phyloP scores from a whole-genome alignment of 2,797 vertebrate species.

The Poecile montanus region DNA sequence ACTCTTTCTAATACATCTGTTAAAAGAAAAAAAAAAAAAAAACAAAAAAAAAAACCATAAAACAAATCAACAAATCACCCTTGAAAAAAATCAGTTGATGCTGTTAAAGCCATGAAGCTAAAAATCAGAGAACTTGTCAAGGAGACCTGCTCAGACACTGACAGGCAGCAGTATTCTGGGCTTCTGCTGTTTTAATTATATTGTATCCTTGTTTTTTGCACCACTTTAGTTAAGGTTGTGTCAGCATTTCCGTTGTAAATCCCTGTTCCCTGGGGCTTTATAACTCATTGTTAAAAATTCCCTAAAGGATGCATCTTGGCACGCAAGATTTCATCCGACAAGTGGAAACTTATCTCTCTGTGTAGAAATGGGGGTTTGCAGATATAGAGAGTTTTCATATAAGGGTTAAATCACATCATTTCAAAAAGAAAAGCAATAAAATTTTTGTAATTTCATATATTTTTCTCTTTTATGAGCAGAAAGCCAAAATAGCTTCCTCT shows the following conservation, averaged over 20 bases:
- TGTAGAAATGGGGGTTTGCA: background rate
- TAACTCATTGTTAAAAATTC: background rate
- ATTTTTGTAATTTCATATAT: background rate
- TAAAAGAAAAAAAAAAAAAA: background rate
- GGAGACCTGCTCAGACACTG: conserved; percentile 41
- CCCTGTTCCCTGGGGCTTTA: conserved; percentile 9
- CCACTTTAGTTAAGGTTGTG: conserved; percentile 34
- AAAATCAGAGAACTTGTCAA: conserved; percentile 44
- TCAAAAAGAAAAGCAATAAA: background rate
- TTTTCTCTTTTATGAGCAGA: background rate
- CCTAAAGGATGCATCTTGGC: background rate
- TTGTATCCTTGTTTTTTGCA: background rate
- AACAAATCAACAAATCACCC: background rate
- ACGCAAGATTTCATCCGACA: background rate
- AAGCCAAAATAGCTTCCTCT: conserved; percentile 3
- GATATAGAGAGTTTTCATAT: background rate
- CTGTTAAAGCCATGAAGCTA: conserved; percentile 4
- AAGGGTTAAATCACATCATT: background rate
- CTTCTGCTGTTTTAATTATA: conserved; percentile 67
- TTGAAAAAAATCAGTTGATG: background rate
- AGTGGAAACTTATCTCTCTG: background rate
- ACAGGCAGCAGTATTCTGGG: background rate
- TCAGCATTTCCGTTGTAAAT: conserved; percentile 51
- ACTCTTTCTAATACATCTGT: conserved; percentile 56
- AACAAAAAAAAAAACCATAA: background rate